Evolutionary conservation across 2,888 invertebrate species (phyloP), one percentile per base, ranked within the genome.

Genomic region (Scaptomyza flava): DNA sequence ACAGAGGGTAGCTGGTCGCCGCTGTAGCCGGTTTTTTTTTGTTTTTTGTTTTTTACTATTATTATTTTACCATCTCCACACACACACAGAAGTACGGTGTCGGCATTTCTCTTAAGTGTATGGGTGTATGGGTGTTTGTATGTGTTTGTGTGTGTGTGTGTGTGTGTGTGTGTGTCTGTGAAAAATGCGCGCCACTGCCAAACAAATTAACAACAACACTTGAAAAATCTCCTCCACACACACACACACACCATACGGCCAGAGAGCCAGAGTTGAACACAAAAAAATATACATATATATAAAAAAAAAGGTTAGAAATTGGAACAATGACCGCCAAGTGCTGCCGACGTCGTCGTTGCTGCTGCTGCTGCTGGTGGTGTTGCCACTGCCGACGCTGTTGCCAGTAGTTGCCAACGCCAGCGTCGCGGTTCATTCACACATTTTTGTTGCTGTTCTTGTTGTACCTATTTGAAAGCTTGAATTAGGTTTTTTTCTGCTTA

Each of bases 281-380:
- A 81, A 75, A 77, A 69, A 72, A 71, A 66, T 20, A 47, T 33
- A 33, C 11, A 33, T 33, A 33, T 62, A 54, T 43, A 9, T 20
- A 61, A 46, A 59, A 76, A 77, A 81, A 85, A 77, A 71, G 59
- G 80, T 85, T 82, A 81, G 74, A 82, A 81, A 86, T 82, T 85
- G 86, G 81, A 75, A 85, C 81, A 85, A 82, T 82, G 80, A 85
- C 86, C 86, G 77, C 74, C 82, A 85, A 81, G 81, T 73, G 79
- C 71, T 76, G 67, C 68, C 62, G 62, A 64, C 62, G 59, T 61
- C 45, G 62, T 57, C 62, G 59, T 59, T 33, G 62, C 36, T 42
- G 50, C 6, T 6, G 38, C 41, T 9, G 33, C 3, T 45, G 34
- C 14, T 14, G 20, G 8, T 20, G 64, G 33, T 12, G 48, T 42